A percentile compares a stretch with the other conserved stretches of the same genome.
Conservation (phyloP, 2,888 invertebrate genomes). For the Eupithecia subfuscata region DNA sequence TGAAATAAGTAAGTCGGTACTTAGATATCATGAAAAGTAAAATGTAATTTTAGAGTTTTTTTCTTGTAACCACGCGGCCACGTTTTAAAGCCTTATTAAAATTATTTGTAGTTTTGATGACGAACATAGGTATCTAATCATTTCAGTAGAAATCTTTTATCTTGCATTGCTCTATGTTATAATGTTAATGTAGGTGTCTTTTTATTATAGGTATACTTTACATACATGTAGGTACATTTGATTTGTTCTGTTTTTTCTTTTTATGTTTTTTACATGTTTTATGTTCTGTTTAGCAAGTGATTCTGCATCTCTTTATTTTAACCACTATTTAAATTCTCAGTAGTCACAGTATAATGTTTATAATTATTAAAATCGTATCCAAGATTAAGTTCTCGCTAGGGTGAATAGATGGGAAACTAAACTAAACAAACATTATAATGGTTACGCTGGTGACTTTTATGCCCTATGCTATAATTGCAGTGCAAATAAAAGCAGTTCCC, state of each 20-base stretch:
- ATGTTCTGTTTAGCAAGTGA: neutral
- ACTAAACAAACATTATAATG: slow-evolving; percentile 4
- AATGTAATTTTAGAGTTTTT: neutral
- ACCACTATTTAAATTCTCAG: neutral
- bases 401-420: neutral
- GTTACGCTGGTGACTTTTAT: slow-evolving; percentile 1
- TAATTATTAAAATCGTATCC: neutral
- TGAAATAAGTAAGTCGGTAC: neutral
- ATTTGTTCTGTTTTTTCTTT: neutral
- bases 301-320: neutral
- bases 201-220: no score
- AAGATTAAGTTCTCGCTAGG: neutral
- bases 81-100: neutral
- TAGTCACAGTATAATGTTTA: neutral
- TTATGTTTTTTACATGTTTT: neutral
- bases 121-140: neutral
- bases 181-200: no score
- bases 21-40: neutral
- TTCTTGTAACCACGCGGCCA: neutral
- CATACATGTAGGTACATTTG: neutral
- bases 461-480: slow-evolving; percentile 12
- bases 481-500: slow-evolving; percentile 9
- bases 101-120: neutral
- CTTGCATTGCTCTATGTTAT: neutral
- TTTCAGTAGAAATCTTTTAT: neutral